Conservation (phyloP, 2,113 vertebrate genomes). For the Hirundichthys speculiger region DNA sequence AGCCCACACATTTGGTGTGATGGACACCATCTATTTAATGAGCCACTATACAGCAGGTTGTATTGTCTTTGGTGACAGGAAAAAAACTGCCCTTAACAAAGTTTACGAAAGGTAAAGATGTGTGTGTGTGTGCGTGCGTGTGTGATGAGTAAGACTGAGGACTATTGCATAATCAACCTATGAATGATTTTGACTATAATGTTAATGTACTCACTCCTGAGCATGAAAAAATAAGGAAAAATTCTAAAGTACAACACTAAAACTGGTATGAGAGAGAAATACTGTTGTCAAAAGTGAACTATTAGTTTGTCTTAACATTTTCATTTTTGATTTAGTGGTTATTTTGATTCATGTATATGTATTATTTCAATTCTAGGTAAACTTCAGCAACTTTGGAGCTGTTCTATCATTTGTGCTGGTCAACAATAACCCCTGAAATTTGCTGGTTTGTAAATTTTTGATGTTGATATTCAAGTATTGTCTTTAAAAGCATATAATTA, state of each 20-base stretch:
- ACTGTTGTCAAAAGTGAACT: not conserved
- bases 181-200: not conserved
- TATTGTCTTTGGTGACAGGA: not conserved
- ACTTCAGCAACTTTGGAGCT: not conserved
- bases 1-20: too few relatives aligned
- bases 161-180: not conserved
- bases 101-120: not conserved
- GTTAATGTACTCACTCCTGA: not conserved
- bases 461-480: not conserved
- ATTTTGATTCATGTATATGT: not conserved
- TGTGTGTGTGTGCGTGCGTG: not conserved
- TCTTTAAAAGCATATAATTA: not conserved
- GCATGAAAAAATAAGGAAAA: not conserved
- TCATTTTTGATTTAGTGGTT: not conserved
- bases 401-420: conserved; percentile 6
- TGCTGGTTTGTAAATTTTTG: conserved; percentile 2
- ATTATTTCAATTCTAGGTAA: not conserved
- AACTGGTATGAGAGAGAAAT: not conserved
- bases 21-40: not conserved
- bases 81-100: not conserved
- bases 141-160: not conserved
- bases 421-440: not conserved
- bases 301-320: not conserved
- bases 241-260: not conserved
- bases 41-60: not conserved